Base-by-base conservation (phyloP, 2,797 vertebrate genomes). In the Gephyroberyx darwinii region DNA sequence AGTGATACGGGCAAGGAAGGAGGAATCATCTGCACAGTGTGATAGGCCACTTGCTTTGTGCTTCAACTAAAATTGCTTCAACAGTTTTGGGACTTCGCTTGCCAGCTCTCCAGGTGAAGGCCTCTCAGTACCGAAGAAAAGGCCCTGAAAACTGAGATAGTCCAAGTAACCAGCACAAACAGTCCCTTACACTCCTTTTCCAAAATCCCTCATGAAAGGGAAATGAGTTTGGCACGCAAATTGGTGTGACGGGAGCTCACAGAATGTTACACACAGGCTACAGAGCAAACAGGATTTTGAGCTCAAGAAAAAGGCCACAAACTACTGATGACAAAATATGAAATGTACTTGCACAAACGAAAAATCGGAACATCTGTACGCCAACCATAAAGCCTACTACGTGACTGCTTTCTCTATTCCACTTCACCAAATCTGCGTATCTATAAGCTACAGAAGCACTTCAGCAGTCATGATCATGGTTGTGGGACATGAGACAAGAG, bases 191-290 rank as follows among this genome's bases (percentile, higher is more conserved):
- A 85, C 68, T 66, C 68, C 63, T 80, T 77, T 86, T 86, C 81
- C 80, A 84, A 91, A 87, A 88, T 86, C 86, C 84, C 86, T 80
- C 83, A 90, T 84, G 85, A 92, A 90, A 90, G 85, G 86, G 87
- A 90, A 92, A 91, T 84, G 66, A 90, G 89, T 89, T 85, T 88
- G 90, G 85, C 85, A 89, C 86, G 86, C 76, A 83, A 89, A 89
- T 77, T 71, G 78, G 81, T 89, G 87, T 90, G 86, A 85, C 86
- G 67, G 81, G 74, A 84, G 86, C 82, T 82, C 85, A 89, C 83
- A 88, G 85, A 89, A 89, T 88, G 86, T 85, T 92, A 87, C 86
- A 89, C 77, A 19, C 78, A 89, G 78, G 84, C 86, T 86, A 84
- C 85, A 92, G 76, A 84, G 77, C 80, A 90, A 85, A 90, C 80